Base-by-base conservation (phyloP, 2,113 vertebrate genomes). In the Dromaius novaehollandiae region DNA sequence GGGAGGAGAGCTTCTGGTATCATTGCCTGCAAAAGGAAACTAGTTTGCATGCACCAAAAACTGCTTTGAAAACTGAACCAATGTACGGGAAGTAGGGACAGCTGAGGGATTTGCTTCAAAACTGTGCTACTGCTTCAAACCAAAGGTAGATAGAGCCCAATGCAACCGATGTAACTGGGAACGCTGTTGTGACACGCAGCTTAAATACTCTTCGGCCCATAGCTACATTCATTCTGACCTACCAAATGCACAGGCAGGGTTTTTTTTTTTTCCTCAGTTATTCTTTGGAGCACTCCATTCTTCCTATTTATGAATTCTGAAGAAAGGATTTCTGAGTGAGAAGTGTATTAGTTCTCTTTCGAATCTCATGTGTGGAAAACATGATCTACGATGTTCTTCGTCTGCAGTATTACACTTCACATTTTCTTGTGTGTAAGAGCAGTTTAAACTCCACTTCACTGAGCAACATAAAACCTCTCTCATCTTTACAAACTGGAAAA, bases 371-470 rank as follows among this genome's bases (percentile, higher is more conserved):
- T 20, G 86, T 12, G 61, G 53, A 63, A 84, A 91, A 82, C 12
- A 78, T 30, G 0, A 6, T 40, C 53, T 56, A 28, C 20, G 51
- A 75, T 25, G 20, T 38, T 85, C 66, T 88, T 87, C 40, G 87
- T 80, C 30, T 82, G 48, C 55, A 82, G 69, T 40, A 22, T 8
- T 80, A 34, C 44, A 85, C 21, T 88, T 82, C 11, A 11, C 22
- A 58, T 70, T 61, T 69, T 88, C 64, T 79, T 77, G 30, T 82
- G 71, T 69, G 55, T 25, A 78, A 60, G 77, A 78, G 26, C 66
- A n/a, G 53, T 75, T 96, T 86, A 89, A 89, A 93, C n/a, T 89
- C 80, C 70, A 94, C 38, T 96, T 93, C 84, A 70, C 7, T 84
- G 60, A 93, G 51, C 60, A 93, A 78, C 80, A 80, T 51, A 91